Percentiles rank a stretch among this genome's conserved stretches.
Conservation (phyloP, 2,113 vertebrate genomes). For the Arenaria interpres region DNA sequence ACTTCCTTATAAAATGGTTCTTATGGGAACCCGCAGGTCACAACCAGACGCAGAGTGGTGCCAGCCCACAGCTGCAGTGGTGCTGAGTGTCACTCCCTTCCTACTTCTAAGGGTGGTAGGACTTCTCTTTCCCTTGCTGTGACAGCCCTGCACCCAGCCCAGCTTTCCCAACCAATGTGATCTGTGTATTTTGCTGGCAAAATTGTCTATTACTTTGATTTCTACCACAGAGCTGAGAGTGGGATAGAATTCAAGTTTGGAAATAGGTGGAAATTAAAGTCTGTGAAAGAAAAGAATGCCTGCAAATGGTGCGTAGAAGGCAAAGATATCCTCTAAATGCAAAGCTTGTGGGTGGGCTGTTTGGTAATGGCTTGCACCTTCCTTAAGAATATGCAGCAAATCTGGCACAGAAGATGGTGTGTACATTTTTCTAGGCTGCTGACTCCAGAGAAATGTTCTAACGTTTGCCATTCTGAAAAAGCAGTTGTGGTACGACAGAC, state of each 20-base stretch:
- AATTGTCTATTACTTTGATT: background rate
- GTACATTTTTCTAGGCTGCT: background rate
- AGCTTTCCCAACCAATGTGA: background rate
- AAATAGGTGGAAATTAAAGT: background rate
- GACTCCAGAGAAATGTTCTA: background rate
- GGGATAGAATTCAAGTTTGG: background rate
- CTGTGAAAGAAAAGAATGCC: background rate
- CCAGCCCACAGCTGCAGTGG: background rate
- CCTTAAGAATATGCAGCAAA: background rate
- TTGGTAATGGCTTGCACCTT: background rate
- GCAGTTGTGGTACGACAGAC: background rate
- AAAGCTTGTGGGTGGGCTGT: background rate
- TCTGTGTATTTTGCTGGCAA: background rate
- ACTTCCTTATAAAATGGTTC: background rate
- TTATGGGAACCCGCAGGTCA: background rate
- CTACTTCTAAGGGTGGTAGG: background rate
- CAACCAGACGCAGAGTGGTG: background rate
- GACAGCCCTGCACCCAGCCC: background rate
- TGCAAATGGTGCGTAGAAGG: background rate
- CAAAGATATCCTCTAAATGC: background rate
- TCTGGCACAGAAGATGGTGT: background rate
- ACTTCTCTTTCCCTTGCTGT: background rate
- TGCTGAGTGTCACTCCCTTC: background rate
- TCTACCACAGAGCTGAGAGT: background rate
- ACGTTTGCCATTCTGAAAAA: background rate